Evolutionary conservation across 1,140 invertebrate species (phyloP), one percentile per base, ranked within the genome.

Genomic region (Papilio machaon): DNA sequence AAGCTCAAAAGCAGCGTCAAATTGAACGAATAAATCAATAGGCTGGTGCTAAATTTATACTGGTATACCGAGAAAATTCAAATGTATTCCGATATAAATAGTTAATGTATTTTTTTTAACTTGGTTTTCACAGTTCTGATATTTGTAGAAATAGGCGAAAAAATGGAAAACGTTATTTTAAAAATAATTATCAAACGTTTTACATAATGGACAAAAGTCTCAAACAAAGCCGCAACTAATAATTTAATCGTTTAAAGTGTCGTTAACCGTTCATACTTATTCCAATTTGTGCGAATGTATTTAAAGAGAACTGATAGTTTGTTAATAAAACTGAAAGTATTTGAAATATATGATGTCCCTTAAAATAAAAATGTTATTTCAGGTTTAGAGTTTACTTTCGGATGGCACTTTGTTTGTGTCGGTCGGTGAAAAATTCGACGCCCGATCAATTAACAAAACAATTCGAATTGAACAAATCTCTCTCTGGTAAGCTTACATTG

Each of bases 381-480:
- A 92, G 91, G 79, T 92, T 92, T 74, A 85, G 91, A 47, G 85
- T 93, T 73, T 94, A 94, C 80, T 94, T 94, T 74, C 89, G 89
- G 19, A 30, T 93, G 60, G 92, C 91, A 6, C 81, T 94, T n/a
- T 94, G 93, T 82, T 93, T 90, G 87, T 92, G 92, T 83, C 81
- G 84, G 15, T 81, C 86, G 8, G 76, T 85, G 43, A 91, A 91
- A 73, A 89, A 88, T 11, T 80, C 87, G 43, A 91, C 89, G 7
- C 91, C 91, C 0, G 87, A 84, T 23, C 91, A 91, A 52, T 85
- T 92, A 74, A 91, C 89, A 78, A 94, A 93, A 46, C 86, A 89
- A 86, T 87, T 92, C 75, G 92, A 93, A 83, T 86, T 91, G 83
- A 92, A 94, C 78, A 94, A 91, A 85, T 93, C 91, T 11, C 92